These are phyloP conservation scores for Ailuropoda melanoleuca DNA, from an alignment of 2,113 vertebrate genomes.

Conservation along the genomic window DNA sequence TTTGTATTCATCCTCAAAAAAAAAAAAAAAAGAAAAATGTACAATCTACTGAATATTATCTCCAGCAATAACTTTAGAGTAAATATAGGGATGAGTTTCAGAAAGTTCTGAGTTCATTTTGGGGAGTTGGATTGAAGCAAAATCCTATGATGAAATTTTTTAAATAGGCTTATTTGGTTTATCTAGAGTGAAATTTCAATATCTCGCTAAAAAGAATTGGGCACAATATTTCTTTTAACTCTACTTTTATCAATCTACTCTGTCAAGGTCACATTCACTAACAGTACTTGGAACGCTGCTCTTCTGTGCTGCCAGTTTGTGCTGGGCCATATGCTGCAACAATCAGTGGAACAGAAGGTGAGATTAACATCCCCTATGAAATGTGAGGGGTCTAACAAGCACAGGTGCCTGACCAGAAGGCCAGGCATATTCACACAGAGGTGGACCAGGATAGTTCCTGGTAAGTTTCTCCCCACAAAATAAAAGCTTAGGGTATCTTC, in stretches of 20 bases:
- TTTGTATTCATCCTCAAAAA: background rate
- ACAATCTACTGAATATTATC: background rate
- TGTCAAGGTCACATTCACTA: conserved; percentile 19
- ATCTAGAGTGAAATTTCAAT: background rate
- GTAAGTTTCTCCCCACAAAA: background rate
- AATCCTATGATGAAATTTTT: background rate
- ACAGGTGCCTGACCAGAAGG: conserved; percentile 11
- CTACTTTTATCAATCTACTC: background rate
- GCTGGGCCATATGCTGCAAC: background rate
- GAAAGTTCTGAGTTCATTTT: background rate
- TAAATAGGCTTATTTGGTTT: background rate
- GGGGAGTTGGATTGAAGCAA: background rate
- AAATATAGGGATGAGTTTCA: background rate
- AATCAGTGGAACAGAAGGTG: background rate
- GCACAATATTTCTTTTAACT: background rate
- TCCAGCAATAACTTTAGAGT: background rate
- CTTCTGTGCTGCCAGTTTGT: background rate
- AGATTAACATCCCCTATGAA: background rate
- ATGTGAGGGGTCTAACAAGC: background rate
- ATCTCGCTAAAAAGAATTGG: background rate
- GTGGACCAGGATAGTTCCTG: background rate
- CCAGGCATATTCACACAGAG: background rate
- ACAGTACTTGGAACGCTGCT: background rate
- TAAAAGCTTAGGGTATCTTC: background rate
- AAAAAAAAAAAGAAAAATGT: background rate